A percentile compares a stretch with the other conserved stretches of the same genome.
phyloP scores from a whole-genome alignment of 2,888 invertebrate genomes.

The Nipponacmea schrenckii region DNA sequence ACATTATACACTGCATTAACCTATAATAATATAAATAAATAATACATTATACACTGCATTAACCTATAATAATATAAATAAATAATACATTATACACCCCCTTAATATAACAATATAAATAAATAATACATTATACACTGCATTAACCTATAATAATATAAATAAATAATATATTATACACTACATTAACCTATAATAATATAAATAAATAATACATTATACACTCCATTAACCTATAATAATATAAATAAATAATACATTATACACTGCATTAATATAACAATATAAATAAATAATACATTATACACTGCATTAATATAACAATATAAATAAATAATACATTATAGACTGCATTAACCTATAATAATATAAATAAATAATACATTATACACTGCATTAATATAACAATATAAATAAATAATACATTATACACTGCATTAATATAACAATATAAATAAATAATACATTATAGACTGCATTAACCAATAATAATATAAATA shows the following conservation, averaged over 20 bases:
- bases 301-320: too few relatives aligned
- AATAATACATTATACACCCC: neutral
- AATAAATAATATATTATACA: neutral
- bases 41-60: constrained; percentile 96
- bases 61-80: constrained; percentile 69
- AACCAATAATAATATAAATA: too few relatives aligned
- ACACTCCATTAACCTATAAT: neutral
- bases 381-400: constrained; percentile 88
- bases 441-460: too few relatives aligned
- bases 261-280: too few relatives aligned
- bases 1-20: neutral
- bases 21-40: constrained; percentile 89
- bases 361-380: neutral
- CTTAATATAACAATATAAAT: too few relatives aligned
- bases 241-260: too few relatives aligned
- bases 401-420: constrained; percentile 36
- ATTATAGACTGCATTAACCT: neutral
- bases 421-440: neutral
- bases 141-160: too few relatives aligned
- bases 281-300: too few relatives aligned
- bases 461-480: too few relatives aligned
- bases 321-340: too few relatives aligned
- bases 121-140: too few relatives aligned
- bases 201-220: neutral
- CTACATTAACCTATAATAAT: too few relatives aligned